These are phyloP conservation scores for Chanos chanos DNA, from an alignment of 2,797 vertebrate species.

Conservation along the genomic window DNA sequence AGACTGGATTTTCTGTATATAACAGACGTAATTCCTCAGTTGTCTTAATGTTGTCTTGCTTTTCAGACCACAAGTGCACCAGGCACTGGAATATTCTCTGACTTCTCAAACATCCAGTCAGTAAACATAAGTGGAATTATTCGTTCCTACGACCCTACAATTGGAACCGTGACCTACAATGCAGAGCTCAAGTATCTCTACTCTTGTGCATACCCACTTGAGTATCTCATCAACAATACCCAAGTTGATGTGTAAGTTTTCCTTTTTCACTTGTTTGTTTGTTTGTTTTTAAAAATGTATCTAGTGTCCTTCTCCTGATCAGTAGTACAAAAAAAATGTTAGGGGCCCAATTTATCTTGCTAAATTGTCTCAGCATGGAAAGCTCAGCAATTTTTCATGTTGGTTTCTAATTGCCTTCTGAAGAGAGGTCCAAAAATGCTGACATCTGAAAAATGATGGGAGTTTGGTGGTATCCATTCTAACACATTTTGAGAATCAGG, in stretches of 20 bases:
- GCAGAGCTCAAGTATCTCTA: constrained; percentile 70
- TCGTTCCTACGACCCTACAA: constrained; percentile 59
- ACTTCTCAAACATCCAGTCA: constrained; percentile 69
- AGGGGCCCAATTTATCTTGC: too few species aligned
- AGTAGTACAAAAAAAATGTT: too few species aligned
- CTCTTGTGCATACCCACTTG: constrained; percentile 70
- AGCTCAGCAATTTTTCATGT: too few species aligned
- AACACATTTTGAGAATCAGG: too few species aligned
- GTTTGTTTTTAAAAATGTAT: not conserved
- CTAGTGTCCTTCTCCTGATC: too few species aligned
- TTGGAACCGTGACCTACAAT: constrained; percentile 66
- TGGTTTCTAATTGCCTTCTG: too few species aligned
- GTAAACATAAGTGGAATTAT: constrained; percentile 67
- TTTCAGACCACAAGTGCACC: constrained; percentile 56
- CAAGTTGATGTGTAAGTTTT: constrained; percentile 65
- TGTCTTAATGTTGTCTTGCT: too few species aligned
- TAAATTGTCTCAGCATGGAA: too few species aligned
- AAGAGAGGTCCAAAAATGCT: too few species aligned
- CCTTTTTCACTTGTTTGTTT: not conserved
- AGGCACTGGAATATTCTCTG: constrained; percentile 61
- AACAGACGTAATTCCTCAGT: not conserved
- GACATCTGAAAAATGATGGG: too few species aligned
- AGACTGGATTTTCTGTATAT: not conserved
- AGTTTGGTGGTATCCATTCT: too few species aligned
- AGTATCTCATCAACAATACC: constrained; percentile 75